These are phyloP conservation scores for Epinotia demarniana DNA, from an alignment of 2,888 invertebrate genomes.

Conservation along the genomic window DNA sequence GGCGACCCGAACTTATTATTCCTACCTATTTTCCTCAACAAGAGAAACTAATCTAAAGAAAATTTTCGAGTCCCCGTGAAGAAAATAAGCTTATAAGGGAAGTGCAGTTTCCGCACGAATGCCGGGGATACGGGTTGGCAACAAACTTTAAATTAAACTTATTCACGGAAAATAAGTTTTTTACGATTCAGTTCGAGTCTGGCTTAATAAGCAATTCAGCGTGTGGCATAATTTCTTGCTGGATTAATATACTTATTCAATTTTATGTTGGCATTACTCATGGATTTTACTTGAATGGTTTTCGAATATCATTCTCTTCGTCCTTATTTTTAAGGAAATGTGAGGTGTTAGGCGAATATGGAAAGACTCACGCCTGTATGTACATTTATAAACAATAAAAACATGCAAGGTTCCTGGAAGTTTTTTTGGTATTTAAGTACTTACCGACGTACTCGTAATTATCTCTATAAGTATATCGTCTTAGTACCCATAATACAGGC, in stretches of 20 bases:
- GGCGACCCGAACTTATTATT: constrained; percentile 79
- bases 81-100: constrained; percentile 83
- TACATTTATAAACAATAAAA: too few species aligned
- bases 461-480: too few species aligned
- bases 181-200: constrained; percentile 47
- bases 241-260: background rate
- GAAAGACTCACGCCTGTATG: too few species aligned
- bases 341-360: too few species aligned
- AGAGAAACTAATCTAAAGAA: constrained; percentile 84
- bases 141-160: constrained; percentile 83
- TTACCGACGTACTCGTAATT: too few species aligned
- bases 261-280: background rate
- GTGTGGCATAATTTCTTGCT: constrained; percentile 2
- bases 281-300: background rate
- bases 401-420: too few species aligned
- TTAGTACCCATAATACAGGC: too few species aligned
- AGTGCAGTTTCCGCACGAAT: constrained; percentile 79
- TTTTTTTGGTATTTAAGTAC: too few species aligned
- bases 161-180: constrained; percentile 72
- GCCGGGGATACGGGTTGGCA: constrained; percentile 70
- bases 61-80: constrained; percentile 80
- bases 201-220: constrained; percentile 28
- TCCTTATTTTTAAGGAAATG: too few species aligned
- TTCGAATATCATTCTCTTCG: background rate
- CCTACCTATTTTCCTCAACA: constrained; percentile 80